phyloP scores from a whole-genome alignment of 1,140 invertebrate genomes.

The Eciton burchellii region DNA sequence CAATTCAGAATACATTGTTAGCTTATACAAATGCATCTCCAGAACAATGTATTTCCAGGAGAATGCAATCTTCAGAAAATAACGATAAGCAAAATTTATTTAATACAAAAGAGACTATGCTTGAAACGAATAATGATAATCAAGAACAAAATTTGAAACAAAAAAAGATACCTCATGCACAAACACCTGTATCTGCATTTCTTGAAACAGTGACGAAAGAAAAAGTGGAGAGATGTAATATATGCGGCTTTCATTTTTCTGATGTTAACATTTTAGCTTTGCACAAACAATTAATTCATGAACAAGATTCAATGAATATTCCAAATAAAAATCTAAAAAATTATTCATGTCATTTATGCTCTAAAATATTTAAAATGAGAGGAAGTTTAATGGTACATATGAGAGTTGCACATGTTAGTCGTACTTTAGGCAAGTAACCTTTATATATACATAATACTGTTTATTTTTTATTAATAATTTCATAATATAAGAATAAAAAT shows the following conservation, averaged over 20 bases:
- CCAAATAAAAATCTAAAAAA: slow-evolving; percentile 83
- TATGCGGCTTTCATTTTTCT: slow-evolving; percentile 90
- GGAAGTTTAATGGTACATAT: slow-evolving; percentile 93
- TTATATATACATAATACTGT: slow-evolving; percentile 10
- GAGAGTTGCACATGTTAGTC: slow-evolving; percentile 90
- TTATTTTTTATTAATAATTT: slow-evolving; percentile 17
- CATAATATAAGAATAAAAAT: neutral
- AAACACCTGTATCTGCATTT: slow-evolving; percentile 54
- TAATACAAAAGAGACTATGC: slow-evolving; percentile 3
- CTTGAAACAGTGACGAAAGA: slow-evolving; percentile 70
- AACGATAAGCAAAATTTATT: neutral
- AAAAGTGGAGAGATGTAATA: slow-evolving; percentile 87
- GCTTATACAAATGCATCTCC: neutral
- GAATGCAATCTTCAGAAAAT: no score
- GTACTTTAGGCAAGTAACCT: slow-evolving; percentile 76
- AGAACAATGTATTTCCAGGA: slow-evolving; percentile 32
- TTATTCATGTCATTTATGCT: slow-evolving; percentile 92
- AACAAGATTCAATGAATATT: slow-evolving; percentile 81
- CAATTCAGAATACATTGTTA: neutral
- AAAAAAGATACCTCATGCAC: slow-evolving; percentile 51
- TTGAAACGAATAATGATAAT: neutral
- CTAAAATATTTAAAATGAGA: slow-evolving; percentile 92
- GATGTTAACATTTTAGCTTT: slow-evolving; percentile 89
- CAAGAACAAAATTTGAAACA: slow-evolving; percentile 38
- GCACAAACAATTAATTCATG: slow-evolving; percentile 91